Evolutionary conservation across 2,113 vertebrate species (phyloP), one percentile per base, ranked within the genome.

Genomic region (Manacus vitellinus): DNA sequence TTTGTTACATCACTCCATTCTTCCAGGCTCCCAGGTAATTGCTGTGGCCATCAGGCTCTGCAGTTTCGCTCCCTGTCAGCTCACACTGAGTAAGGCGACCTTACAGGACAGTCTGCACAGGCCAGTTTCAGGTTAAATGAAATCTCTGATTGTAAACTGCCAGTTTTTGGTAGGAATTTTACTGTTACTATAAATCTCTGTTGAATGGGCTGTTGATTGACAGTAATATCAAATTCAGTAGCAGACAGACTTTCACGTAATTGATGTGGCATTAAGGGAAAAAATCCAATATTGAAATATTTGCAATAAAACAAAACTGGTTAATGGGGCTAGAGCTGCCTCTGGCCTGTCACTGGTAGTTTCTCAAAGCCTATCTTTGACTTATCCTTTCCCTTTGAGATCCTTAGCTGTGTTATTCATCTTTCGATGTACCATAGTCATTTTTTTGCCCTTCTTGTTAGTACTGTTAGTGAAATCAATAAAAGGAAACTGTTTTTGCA

Each of bases 61-160:
- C 56, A 52, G 47, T 43, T 75, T 54, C 11, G 0, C 23, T 75
- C 58, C 46, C 33, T 23, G 4, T 59, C 55, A 70, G 54, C 43
- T 65, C 19, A 3, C 44, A 1, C 16, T 6, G 20, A 39, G 5
- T 35, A 49, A 76, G 61, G 37, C 0, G 0, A 6, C 54, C 47
- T 63, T 16, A 44, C 8, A 12, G 85, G 54, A 78, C 41, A 83
- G 77, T 15, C 58, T 72, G 31, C 22, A 33, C 37, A 5, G 14
- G 12, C 25, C 33, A 18, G 14, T 22, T 67, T 66, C 56, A 79
- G 46, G 6, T 66, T 33, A 52, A 56, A 37, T 47, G 52, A 66
- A 56, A 67, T 43, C 43, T n/a, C 27, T 18, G 15, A 27, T 3
- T 85, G 59, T 44, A 73, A 89, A 78, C 25, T 59, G 25, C 21